Percentiles rank a stretch among this genome's conserved stretches.
These are phyloP conservation scores for Bovichtus diacanthus DNA, from an alignment of 2,797 vertebrate species.

Conservation along the genomic window DNA sequence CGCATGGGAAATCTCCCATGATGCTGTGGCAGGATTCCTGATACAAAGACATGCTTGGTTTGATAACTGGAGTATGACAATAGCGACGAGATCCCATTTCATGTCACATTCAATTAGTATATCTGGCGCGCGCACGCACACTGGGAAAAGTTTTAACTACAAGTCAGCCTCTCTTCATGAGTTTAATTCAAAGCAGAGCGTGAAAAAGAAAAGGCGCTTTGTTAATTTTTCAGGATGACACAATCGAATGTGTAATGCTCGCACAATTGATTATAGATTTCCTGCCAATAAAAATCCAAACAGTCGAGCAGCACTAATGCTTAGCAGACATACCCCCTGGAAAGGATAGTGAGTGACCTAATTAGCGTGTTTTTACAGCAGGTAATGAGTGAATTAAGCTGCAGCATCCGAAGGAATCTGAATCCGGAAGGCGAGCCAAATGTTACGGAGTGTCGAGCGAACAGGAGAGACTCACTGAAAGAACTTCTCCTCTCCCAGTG, in stretches of 20 bases:
- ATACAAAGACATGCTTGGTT: conserved; percentile 57
- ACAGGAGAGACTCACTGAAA: conserved; percentile 85
- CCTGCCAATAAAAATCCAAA: conserved; percentile 59
- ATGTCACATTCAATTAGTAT: conserved; percentile 42
- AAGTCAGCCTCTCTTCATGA: conserved; percentile 55
- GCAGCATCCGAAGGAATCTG: conserved; percentile 26
- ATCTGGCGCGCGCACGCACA: conserved; percentile 10
- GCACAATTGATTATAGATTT: conserved; percentile 48
- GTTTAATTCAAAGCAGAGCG: conserved; percentile 72
- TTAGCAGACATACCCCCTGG: conserved; percentile 49
- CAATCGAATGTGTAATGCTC: conserved; percentile 66
- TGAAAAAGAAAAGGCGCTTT: conserved; percentile 46
- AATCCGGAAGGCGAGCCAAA: conserved; percentile 11
- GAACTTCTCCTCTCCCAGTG: conserved; percentile 85
- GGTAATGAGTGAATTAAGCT: conserved; percentile 37
- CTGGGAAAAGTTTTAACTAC: conserved; percentile 51
- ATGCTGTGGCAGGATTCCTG: conserved; percentile 88
- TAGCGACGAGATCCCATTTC: conserved; percentile 38
- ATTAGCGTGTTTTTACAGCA: conserved; percentile 51
- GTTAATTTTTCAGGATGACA: conserved; percentile 67
- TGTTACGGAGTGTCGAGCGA: conserved; percentile 23
- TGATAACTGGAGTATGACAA: conserved; percentile 17
- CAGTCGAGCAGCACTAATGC: conserved; percentile 53
- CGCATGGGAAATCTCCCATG: conserved; percentile 88
- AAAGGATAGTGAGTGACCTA: conserved; percentile 48